Evolutionary conservation across 2,888 invertebrate genomes (phyloP), one percentile per base, ranked within the genome.

Genomic region (Prosopocoilus inquinatus): DNA sequence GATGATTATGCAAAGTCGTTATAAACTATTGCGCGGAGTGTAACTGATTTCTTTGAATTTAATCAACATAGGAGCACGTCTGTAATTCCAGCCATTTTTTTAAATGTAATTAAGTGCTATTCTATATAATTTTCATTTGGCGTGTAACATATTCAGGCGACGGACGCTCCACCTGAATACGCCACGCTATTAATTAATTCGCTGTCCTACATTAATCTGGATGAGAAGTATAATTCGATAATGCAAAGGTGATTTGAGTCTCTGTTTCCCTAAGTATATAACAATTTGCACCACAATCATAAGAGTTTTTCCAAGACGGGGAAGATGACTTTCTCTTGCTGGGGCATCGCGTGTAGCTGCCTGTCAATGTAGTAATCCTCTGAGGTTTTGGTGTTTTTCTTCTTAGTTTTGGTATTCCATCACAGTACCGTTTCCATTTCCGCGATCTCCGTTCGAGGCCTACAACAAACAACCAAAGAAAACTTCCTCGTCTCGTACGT

Each of bases 381-480:
- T 55, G 39, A 47, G 11, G 47, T 56, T 53, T 65, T 62, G 64
- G 64, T 64, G 65, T 63, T 69, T 62, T 57, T 65, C 58, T 50
- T 58, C 58, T 59, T 54, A 61, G 57, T 59, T 58, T 62, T 58
- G 51, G 61, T 57, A 57, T 58, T 70, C 65, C 78, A 82, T 90
- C 90, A 91, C 86, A 92, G 90, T 82, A 92, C 92, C 75, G 92
- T 93, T 84, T 93, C 92, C 88, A 92, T 91, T 84, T 93, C 92
- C 70, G 92, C 91, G 67, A 88, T 87, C 79, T 88, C 88, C 61
- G 87, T 89, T 80, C 63, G 60, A 28, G 64, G 62, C 50, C 68
- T 68, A 38, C 50, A 47, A 54, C 15, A 36, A 53, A 20, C n/a
- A 47, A 41, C 41, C 11, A 15, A 50, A 39, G 9, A 47, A 8